Conservation (phyloP, 2,797 vertebrate species). For the Botia kubotai region DNA sequence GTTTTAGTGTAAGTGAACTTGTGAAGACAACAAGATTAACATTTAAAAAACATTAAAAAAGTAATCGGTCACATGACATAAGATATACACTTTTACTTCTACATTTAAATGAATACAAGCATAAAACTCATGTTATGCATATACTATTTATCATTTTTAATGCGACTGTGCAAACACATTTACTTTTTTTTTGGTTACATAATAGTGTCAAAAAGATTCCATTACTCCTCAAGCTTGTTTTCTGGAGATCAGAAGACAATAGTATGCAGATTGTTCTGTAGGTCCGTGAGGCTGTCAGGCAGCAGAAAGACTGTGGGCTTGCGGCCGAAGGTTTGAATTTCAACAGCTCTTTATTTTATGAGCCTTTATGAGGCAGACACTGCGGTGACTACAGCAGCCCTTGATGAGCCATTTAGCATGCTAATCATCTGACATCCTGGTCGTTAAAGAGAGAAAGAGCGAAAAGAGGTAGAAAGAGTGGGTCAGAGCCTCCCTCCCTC, state of each 20-base stretch:
- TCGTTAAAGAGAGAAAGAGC: conserved; percentile 42
- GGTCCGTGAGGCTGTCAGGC: conserved; percentile 5
- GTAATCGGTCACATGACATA: no score
- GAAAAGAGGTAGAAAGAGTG: conserved; percentile 35
- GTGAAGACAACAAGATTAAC: no score
- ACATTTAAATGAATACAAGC: no score
- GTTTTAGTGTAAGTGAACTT: no score
- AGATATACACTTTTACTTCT: no score
- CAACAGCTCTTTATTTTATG: conserved; percentile 53
- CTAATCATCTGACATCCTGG: conserved; percentile 55
- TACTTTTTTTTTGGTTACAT: not conserved
- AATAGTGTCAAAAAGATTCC: not conserved
- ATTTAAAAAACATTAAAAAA: no score
- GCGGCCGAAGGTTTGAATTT: conserved; percentile 36
- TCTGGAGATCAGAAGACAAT: conserved; percentile 17
- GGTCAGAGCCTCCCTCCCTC: conserved; percentile 17
- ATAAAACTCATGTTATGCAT: not conserved
- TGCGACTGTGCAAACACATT: not conserved
- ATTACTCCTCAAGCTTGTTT: not conserved
- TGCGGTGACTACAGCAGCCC: conserved; percentile 48
- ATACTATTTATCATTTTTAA: no score
- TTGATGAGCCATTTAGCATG: conserved; percentile 62
- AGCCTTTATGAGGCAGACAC: conserved; percentile 50
- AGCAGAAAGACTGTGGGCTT: conserved; percentile 25
- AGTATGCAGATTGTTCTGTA: not conserved